These are phyloP conservation scores for Delichon dasypus DNA, from an alignment of 2,797 vertebrate genomes.

Conservation along the genomic window DNA sequence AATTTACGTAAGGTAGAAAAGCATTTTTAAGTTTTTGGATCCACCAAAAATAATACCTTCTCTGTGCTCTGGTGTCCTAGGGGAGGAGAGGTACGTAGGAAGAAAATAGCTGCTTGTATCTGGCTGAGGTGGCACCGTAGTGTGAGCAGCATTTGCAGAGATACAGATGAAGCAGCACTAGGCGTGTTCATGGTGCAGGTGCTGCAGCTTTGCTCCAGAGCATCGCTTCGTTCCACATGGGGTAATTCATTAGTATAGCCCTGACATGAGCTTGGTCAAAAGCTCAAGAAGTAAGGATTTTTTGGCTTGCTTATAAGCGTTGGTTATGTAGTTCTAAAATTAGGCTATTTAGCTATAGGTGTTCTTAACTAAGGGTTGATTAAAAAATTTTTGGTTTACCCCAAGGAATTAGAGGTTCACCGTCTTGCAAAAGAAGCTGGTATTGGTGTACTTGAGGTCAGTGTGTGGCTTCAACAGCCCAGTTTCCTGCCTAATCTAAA, in stretches of 20 bases:
- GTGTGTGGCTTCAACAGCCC: not conserved
- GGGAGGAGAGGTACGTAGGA: fast-evolving
- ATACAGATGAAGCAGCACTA: fast-evolving
- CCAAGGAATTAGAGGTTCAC: not conserved
- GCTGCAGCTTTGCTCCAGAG: fast-evolving
- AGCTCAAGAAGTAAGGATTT: not conserved
- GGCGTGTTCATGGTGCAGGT: fast-evolving
- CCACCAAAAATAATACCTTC: fast-evolving
- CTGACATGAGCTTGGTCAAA: not conserved
- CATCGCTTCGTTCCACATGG: fast-evolving
- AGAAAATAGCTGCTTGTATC: fast-evolving
- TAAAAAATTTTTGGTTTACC: fast-evolving
- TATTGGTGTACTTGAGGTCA: fast-evolving
- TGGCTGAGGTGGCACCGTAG: fast-evolving
- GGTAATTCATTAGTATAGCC: fast-evolving
- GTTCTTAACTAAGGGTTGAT: not conserved
- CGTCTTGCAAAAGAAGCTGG: not conserved
- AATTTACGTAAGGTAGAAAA: not conserved
- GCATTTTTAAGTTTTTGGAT: not conserved
- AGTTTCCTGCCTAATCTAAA: not conserved
- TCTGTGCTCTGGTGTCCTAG: fast-evolving
- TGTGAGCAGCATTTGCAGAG: fast-evolving
- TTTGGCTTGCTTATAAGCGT: not conserved
- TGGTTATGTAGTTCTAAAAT: not conserved
- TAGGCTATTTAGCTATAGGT: fast-evolving